A percentile compares a stretch with the other conserved stretches of the same genome.
Conservation (phyloP, 1,140 invertebrate species). For the Forficula auricularia region DNA sequence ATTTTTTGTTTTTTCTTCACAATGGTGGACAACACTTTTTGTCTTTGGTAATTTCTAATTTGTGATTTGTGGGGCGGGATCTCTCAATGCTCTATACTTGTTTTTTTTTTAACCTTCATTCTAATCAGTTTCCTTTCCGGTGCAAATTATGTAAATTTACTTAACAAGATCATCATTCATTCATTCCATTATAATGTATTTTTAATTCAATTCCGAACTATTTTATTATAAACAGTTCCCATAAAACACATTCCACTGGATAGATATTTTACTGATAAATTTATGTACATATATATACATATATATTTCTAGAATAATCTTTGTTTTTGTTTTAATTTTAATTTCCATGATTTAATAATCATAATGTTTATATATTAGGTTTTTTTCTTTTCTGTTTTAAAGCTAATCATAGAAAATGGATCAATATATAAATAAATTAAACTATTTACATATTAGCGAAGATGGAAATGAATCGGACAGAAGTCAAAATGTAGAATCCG, state of each 20-base stretch:
- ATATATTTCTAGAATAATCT: too few relatives aligned
- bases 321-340: not conserved
- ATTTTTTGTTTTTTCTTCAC: too few relatives aligned
- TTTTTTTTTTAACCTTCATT: too few relatives aligned
- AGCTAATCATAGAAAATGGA: constrained; percentile 7
- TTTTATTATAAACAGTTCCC: not conserved
- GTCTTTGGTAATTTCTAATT: too few relatives aligned
- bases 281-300: not conserved
- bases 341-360: not conserved
- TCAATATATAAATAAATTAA: constrained; percentile 27
- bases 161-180: not conserved
- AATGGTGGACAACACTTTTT: too few relatives aligned
- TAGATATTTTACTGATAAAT: too few relatives aligned
- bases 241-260: not conserved
- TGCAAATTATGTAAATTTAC: not conserved
- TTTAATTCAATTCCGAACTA: too few relatives aligned
- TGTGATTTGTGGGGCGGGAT: too few relatives aligned
- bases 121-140: too few relatives aligned
- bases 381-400: too few relatives aligned
- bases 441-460: constrained; percentile 26
- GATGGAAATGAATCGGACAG: constrained; percentile 14
- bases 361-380: too few relatives aligned
- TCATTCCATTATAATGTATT: not conserved
- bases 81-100: too few relatives aligned
- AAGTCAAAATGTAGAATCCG: constrained; percentile 11